Evolutionary conservation across 2,797 vertebrate species (phyloP), one percentile per base, ranked within the genome.

Genomic region (Anomalospiza imberbis): DNA sequence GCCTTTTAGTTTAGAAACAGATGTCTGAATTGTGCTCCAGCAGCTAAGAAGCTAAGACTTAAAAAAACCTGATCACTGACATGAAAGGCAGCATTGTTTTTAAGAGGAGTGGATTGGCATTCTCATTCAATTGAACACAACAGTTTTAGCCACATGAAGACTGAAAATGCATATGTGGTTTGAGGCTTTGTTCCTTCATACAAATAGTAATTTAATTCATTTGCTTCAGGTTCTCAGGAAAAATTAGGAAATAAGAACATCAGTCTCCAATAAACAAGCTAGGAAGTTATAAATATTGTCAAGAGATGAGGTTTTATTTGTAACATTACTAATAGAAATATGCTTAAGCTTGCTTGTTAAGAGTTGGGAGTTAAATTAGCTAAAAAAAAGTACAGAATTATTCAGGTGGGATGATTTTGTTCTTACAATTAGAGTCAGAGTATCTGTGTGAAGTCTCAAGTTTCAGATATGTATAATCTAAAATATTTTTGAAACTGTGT

Each of bases 1-100:
- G 77, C 61, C 62, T 80, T 93, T 88, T 92, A 89, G 83, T 78
- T 93, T 93, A 92, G 90, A 88, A 96, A 92, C 88, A 93, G 88
- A 91, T 96, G 94, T 88, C 75, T 94, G 74, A 76, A 86, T 96
- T 90, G 74, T 93, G 62, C 68, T 91, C 21, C 45, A 65, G 65
- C 61, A 89, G 68, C 58, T 94, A 93, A 95, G 88, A 80, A 83
- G 85, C 42, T 94, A 94, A 94, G 88, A 80, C 62, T 88, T 94
- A 15, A 83, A 85, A 91, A 93, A 72, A 60, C 3, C n/a, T 88
- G 58, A 50, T 91, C 32, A 40, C 40, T 44, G 32, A 42, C 48
- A 78, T 77, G 57, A 81, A 94, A 92, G 92, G 55, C 51, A 85
- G 55, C 40, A 44, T 82, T 48, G 44, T 82, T 78, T 65, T 77